Evolutionary conservation across 2,888 invertebrate species (phyloP).

Genomic region (Drosophila siamana): DNA sequence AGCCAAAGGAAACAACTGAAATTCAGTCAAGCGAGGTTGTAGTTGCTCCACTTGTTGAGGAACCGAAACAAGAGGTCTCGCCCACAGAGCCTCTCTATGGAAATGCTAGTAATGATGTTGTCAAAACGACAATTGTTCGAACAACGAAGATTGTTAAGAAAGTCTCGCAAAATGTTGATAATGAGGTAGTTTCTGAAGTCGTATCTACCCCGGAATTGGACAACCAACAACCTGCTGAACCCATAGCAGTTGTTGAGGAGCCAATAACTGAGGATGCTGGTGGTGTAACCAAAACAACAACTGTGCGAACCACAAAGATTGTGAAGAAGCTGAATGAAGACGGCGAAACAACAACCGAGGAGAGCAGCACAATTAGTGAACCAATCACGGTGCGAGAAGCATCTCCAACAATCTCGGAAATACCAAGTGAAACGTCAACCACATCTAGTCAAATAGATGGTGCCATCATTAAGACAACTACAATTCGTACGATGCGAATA

Average conservation of each 20-base stretch:
- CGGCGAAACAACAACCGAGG: constrained; percentile 66
- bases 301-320: constrained; percentile 82
- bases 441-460: constrained; percentile 77
- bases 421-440: constrained; percentile 69
- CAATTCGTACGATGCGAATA: constrained; percentile 83
- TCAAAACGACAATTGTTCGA: constrained; percentile 79
- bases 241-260: constrained; percentile 31
- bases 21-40: constrained; percentile 6
- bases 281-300: constrained; percentile 82
- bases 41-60: constrained; percentile 14
- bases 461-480: constrained; percentile 83
- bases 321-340: constrained; percentile 79
- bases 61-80: background rate
- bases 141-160: constrained; percentile 82
- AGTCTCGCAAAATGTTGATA: constrained; percentile 70
- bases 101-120: constrained; percentile 63
- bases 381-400: constrained; percentile 70
- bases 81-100: constrained; percentile 19
- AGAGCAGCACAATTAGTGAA: constrained; percentile 68
- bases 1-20: background rate
- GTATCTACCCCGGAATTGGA: constrained; percentile 21
- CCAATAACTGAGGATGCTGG: constrained; percentile 31
- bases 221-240: constrained; percentile 5
- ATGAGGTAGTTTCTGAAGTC: constrained; percentile 30
- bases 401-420: constrained; percentile 69